A percentile compares a stretch with the other conserved stretches of the same genome.
Evolutionary conservation across 2,797 vertebrate genomes (phyloP).

Genomic region (Cyclopterus lumpus): DNA sequence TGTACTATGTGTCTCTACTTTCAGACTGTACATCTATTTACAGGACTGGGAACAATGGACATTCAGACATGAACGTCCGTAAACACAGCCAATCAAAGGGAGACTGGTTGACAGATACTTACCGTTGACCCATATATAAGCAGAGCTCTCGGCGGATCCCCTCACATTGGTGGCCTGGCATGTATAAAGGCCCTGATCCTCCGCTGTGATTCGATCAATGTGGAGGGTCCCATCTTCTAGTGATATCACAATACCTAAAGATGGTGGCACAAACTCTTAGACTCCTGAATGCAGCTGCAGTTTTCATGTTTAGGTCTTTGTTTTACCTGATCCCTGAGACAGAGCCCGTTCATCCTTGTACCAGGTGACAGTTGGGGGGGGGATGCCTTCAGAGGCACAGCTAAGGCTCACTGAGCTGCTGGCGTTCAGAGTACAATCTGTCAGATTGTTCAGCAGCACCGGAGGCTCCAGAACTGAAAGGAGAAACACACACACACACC

Average conservation of each 20-base stretch:
- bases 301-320: background rate
- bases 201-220: slow-evolving; percentile 91
- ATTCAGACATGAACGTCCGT: slow-evolving; percentile 39
- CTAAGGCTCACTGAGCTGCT: slow-evolving; percentile 89
- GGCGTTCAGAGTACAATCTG: slow-evolving; percentile 86
- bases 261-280: slow-evolving; percentile 2
- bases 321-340: slow-evolving; percentile 89
- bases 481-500: slow-evolving; percentile 23
- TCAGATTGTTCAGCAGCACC: slow-evolving; percentile 86
- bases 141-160: slow-evolving; percentile 89
- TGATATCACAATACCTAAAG: slow-evolving; percentile 90
- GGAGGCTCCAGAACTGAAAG: slow-evolving; percentile 90
- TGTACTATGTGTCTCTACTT: slow-evolving; percentile 26
- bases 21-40: slow-evolving; percentile 45
- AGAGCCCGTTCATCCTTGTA: slow-evolving; percentile 91
- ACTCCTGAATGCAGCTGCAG: background rate
- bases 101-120: slow-evolving; percentile 52
- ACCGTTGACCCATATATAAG: slow-evolving; percentile 92
- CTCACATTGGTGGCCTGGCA: slow-evolving; percentile 91
- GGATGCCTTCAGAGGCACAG: slow-evolving; percentile 87
- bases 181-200: slow-evolving; percentile 93
- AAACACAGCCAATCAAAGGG: slow-evolving; percentile 37
- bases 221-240: slow-evolving; percentile 88
- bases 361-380: slow-evolving; percentile 90
- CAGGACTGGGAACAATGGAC: slow-evolving; percentile 60